phyloP scores from a whole-genome alignment of 2,888 invertebrate species.

The Saturnia japonica region DNA sequence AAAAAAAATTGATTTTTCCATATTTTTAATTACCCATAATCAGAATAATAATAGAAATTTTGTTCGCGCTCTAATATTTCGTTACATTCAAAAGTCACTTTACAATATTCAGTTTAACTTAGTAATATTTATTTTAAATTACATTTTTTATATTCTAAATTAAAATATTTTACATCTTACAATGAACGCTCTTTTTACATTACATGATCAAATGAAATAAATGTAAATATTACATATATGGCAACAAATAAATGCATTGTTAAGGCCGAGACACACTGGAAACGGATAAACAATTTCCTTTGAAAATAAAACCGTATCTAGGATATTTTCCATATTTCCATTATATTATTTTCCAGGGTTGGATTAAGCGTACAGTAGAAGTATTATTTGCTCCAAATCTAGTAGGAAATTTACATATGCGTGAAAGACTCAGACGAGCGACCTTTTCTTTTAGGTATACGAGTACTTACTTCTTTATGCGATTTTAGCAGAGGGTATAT shows the following conservation, averaged over 20 bases:
- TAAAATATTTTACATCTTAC: conserved; percentile 9
- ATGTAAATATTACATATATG: conserved; percentile 27
- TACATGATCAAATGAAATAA: not conserved
- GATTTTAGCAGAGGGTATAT: no score
- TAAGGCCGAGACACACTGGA: conserved; percentile 3
- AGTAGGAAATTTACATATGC: no score
- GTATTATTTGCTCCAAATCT: no score
- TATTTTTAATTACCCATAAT: conserved; percentile 58
- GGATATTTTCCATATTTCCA: no score
- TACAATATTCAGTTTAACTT: conserved; percentile 19
- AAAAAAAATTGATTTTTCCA: conserved; percentile 9
- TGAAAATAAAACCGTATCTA: no score
- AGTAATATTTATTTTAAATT: conserved; percentile 27
- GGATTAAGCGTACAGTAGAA: no score
- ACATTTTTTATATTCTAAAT: conserved; percentile 17
- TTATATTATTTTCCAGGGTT: no score
- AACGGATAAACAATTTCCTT: not conserved
- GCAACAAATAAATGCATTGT: conserved; percentile 35
- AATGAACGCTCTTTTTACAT: not conserved
- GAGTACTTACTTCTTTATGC: no score
- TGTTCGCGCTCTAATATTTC: conserved; percentile 47
- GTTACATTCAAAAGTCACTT: conserved; percentile 17
- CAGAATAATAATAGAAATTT: conserved; percentile 40
- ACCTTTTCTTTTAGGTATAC: no score
- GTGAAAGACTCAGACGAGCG: no score